Base-by-base conservation (phyloP, 1,140 invertebrate genomes). In the Pseudomyrmex sp. region DNA sequence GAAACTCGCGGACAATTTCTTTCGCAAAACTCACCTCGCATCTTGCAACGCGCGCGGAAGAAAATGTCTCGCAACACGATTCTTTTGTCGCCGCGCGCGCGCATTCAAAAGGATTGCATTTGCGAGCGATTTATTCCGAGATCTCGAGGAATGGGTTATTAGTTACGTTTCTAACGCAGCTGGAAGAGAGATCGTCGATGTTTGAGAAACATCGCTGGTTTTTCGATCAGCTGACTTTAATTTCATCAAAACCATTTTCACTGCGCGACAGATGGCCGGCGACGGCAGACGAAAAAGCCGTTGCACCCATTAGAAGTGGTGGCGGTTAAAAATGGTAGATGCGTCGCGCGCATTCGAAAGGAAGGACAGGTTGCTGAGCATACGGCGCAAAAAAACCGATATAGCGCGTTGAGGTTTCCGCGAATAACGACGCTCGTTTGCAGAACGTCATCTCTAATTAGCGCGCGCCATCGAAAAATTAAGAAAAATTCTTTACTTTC, bases 271-370 rank as follows among this genome's bases (percentile, higher is more conserved):
- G 94, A 94, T 94, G 94, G 94, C 87, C 84, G 90, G 92, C 94
- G 94, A 82, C 85, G 83, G 87, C 89, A 82, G 72, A 74, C 88
- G 84, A 91, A 90, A 93, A 93, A 94, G 91, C 94, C 93, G 94
- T 94, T 94, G 93, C 93, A 93, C 92, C 92, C 93, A 94, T 94
- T 94, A 94, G 92, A 94, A 90, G 85, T 84, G 84, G 84, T 86
- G 90, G 90, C 93, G 92, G 93, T 93, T 94, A 89, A 91, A 91
- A 91, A 93, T 90, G 89, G 87, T 89, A 93, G 88, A 88, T 89
- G 91, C 82, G 69, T 85, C 58, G 89, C 26, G 61, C 35, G 44
- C 66, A 66, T 44, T 68, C 4, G 35, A 35, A 35, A 70, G 23
- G 86, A 89, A 91, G 84, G 88, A 92, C 93, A 94, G 94, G 93